Base-by-base conservation (phyloP, 2,797 vertebrate genomes). In the Sebastes vulpes region DNA sequence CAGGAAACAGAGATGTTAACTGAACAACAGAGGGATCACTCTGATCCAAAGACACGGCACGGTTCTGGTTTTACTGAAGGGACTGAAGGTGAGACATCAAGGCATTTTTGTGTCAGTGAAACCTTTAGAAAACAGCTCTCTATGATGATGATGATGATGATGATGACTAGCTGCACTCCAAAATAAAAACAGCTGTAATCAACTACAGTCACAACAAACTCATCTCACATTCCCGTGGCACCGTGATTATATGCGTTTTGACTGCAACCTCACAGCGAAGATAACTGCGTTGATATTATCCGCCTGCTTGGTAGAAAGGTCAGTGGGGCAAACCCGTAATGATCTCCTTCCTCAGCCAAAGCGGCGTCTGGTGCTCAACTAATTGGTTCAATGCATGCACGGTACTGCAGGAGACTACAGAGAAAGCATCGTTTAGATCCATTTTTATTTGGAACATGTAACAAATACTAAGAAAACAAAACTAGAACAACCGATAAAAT, bases 321-420 rank as follows among this genome's bases (percentile, higher is more conserved):
- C 56, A 54, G 26, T 7, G 9, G 5, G 31, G 42, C 16, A 21
- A 56, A 56, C 31, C 3, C 1, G 12, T 75, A 80, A 78, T 9
- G 31, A 72, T 67, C 53, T 59, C 12, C 68, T 75, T 61, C 61
- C 72, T 63, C 26, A 14, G 35, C 53, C 35, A 25, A 29, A 77
- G 74, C 32, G 14, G 74, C 3, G 56, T 59, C 65, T 52, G 18
- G 21, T 29, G 61, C 56, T 25, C 9, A 66, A 20, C 61, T 87
- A 79, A 91, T 82, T 76, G 80, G 58, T 61, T 84, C 28, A 26
- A 74, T 68, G 5, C 59, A 64, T 58, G 65, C 68, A 20, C 0
- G 18, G 8, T 4, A 4, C 54, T 12, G 35, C 7, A 10, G 42
- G 42, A 11, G 73, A 5, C 65, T 6, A 28, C 50, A 25, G 63